Conservation (phyloP, 2,888 invertebrate species). For the Andrena trimmerana region DNA sequence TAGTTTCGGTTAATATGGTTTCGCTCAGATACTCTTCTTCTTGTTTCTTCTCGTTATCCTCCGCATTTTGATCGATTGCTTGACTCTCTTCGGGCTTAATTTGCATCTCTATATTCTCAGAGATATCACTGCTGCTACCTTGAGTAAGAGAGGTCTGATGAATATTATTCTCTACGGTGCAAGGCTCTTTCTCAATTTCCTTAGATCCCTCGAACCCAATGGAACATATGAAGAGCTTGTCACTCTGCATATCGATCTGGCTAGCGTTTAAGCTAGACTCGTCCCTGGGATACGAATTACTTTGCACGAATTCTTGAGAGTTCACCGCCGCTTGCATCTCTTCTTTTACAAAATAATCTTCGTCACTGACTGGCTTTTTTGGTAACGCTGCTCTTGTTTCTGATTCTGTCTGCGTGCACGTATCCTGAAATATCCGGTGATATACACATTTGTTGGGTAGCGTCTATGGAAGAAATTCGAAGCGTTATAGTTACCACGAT, state of each 20-base stretch:
- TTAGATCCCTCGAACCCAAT: conserved; percentile 71
- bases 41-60: conserved; percentile 45
- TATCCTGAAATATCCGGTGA: conserved; percentile 75
- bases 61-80: conserved; percentile 29
- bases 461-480: conserved; percentile 1
- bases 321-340: conserved; percentile 74
- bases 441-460: background rate
- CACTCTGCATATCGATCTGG: conserved; percentile 67
- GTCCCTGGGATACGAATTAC: conserved; percentile 72
- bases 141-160: conserved; percentile 40
- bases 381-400: conserved; percentile 75
- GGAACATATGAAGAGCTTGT: conserved; percentile 75
- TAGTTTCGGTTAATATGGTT: conserved; percentile 50
- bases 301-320: conserved; percentile 63
- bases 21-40: conserved; percentile 63
- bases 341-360: conserved; percentile 80
- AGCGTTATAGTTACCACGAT: conserved; percentile 70
- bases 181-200: conserved; percentile 60
- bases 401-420: conserved; percentile 80
- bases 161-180: conserved; percentile 44
- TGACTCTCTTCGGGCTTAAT: conserved; percentile 51
- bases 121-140: conserved; percentile 35
- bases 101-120: conserved; percentile 45
- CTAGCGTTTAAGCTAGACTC: conserved; percentile 48
- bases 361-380: conserved; percentile 72